phyloP scores from a whole-genome alignment of 1,140 invertebrate species.

The Aphaenogaster floridana region DNA sequence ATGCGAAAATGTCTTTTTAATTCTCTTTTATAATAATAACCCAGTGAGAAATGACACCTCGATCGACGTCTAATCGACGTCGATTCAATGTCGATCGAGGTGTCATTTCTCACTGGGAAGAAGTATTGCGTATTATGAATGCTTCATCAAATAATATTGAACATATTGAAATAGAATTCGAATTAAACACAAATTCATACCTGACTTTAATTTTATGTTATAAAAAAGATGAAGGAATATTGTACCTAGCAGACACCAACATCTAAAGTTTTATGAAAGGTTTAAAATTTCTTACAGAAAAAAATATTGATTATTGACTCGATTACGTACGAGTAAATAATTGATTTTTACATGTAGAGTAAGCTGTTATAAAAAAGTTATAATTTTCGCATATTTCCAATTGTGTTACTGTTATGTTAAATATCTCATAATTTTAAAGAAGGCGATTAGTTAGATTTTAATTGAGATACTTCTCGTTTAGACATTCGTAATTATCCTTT shows the following conservation, averaged over 20 bases:
- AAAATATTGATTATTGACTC: not conserved
- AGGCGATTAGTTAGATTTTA: not conserved
- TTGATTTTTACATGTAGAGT: slow-evolving; percentile 1
- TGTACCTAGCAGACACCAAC: not conserved
- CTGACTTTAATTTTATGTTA: not conserved
- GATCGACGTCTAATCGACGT: too few species aligned
- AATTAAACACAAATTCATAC: not conserved
- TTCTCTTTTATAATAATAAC: not conserved
- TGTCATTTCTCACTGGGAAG: too few species aligned
- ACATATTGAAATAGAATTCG: not conserved
- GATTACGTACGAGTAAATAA: not conserved
- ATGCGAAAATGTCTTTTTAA: not conserved
- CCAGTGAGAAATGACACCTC: too few species aligned
- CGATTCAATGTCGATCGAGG: too few species aligned
- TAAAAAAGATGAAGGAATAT: not conserved
- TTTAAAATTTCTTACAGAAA: not conserved
- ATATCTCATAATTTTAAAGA: not conserved
- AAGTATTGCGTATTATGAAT: not conserved
- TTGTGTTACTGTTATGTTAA: not conserved
- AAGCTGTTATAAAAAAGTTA: slow-evolving; percentile 8
- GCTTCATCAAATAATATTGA: not conserved
- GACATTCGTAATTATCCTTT: not conserved
- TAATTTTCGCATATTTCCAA: not conserved
- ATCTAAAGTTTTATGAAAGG: not conserved
- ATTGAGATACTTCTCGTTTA: not conserved